Base-by-base conservation (phyloP, 2,797 vertebrate genomes). In the Semaprochilodus insignis region DNA sequence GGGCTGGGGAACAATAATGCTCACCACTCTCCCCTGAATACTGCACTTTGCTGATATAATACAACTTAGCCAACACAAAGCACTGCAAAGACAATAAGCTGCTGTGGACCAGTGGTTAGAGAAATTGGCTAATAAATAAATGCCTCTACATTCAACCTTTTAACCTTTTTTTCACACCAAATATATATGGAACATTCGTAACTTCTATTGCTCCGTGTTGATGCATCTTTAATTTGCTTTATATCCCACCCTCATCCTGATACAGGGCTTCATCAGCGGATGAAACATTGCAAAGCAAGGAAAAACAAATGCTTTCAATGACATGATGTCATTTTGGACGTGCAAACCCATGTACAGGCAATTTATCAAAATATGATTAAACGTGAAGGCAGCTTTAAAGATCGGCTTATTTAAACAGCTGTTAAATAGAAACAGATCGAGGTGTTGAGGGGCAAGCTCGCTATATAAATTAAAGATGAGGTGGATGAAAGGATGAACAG, bases 341-440 rank as follows among this genome's bases (percentile, higher is more conserved):
- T 74, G 52, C 44, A 23, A 6, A 19, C 48, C 66, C 62, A 16
- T 65, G 36, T 51, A 44, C 40, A 77, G 59, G 25, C 74, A 80
- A 85, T 80, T 66, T 34, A 76, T 80, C 80, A 82, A 82, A 63
- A 55, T 44, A 66, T 60, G 27, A 82, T 82, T 79, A 65, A 57
- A 25, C 54, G 48, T 79, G 34, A 76, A 72, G 59, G 59, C 54
- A 78, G 21, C 62, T 59, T 80, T 60, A 59, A 81, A 81, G 73
- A 66, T 17, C 51, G 63, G 36, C 57, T 76, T 76, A 21, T 81
- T 78, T 69, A 85, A 78, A 65, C 60, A 78, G 6, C 55, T 57
- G 27, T 52, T 81, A 74, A 69, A 77, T 74, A 40, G 17, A 63
- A 78, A 79, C 65, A 75, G 75, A 76, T 55, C 59, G 36, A 57